These are phyloP conservation scores for Hemiscyllium ocellatum DNA, from an alignment of 2,113 vertebrate genomes.

Conservation along the genomic window DNA sequence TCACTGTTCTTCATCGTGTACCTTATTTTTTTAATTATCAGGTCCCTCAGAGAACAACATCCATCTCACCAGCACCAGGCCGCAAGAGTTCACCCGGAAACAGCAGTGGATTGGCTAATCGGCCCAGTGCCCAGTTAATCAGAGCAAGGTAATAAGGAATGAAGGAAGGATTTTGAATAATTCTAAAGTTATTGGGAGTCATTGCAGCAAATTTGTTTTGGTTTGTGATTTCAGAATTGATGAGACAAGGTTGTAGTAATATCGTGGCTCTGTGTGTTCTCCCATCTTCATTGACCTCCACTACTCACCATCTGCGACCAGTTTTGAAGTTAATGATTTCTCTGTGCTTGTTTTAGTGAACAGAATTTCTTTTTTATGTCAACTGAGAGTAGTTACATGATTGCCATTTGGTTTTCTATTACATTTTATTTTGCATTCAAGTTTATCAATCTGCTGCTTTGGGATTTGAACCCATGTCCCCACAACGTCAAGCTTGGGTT, in stretches of 20 bases:
- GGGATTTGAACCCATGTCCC: no score
- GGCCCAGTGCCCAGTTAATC: constrained; percentile 80
- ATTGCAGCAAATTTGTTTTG: not conserved
- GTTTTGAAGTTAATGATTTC: no score
- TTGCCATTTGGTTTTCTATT: no score
- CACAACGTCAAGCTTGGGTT: no score
- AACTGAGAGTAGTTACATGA: no score
- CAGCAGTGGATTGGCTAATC: constrained; percentile 74
- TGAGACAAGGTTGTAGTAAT: not conserved
- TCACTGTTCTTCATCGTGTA: constrained; percentile 30
- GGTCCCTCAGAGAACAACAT: constrained; percentile 98
- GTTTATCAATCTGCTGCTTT: no score
- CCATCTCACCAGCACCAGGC: constrained; percentile 91
- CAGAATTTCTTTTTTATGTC: no score
- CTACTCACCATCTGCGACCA: no score
- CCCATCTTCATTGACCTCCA: no score
- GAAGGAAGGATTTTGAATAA: not conserved
- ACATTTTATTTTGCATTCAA: no score
- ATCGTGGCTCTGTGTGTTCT: not conserved
- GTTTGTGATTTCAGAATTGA: not conserved
- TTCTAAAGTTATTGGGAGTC: not conserved
- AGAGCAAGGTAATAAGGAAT: constrained; percentile 73
- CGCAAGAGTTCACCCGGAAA: constrained; percentile 94
- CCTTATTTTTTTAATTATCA: constrained; percentile 46
- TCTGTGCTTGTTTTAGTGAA: no score